Conservation (phyloP, 2,888 invertebrate genomes). For the Nephrotoma flavescens region DNA sequence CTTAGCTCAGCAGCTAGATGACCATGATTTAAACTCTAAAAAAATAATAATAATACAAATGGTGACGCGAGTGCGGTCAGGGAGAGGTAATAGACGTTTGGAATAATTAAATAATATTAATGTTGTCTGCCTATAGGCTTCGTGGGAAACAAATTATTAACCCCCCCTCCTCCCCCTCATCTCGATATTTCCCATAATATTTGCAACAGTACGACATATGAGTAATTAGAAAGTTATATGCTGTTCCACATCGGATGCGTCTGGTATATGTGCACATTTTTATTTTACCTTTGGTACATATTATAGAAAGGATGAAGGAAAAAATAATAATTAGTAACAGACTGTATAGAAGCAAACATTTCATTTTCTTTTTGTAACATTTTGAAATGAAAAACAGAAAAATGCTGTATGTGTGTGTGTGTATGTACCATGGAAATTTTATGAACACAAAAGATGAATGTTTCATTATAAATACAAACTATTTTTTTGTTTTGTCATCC, state of each 20-base stretch:
- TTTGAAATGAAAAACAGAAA: background rate
- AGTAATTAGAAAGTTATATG: too few relatives aligned
- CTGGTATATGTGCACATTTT: background rate
- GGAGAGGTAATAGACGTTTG: too few relatives aligned
- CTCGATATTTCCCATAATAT: too few relatives aligned
- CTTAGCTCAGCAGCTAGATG: too few relatives aligned
- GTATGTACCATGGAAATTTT: background rate
- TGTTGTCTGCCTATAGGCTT: too few relatives aligned
- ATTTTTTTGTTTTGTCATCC: background rate
- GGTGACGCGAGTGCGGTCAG: too few relatives aligned
- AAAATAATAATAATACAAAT: too few relatives aligned
- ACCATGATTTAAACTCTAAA: too few relatives aligned
- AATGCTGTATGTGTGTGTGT: background rate
- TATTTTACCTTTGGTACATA: background rate
- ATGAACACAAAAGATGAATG: background rate
- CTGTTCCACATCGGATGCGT: background rate
- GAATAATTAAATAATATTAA: too few relatives aligned
- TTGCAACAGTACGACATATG: too few relatives aligned
- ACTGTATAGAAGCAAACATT: background rate
- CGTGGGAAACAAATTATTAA: too few relatives aligned
- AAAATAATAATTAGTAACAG: background rate
- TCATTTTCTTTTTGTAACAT: background rate
- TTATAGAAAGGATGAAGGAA: background rate
- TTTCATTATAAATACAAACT: background rate
- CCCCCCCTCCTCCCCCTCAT: too few relatives aligned